A percentile compares a stretch with the other conserved stretches of the same genome.
Evolutionary conservation across 2,113 vertebrate genomes (phyloP).

Genomic region (Motacilla alba): DNA sequence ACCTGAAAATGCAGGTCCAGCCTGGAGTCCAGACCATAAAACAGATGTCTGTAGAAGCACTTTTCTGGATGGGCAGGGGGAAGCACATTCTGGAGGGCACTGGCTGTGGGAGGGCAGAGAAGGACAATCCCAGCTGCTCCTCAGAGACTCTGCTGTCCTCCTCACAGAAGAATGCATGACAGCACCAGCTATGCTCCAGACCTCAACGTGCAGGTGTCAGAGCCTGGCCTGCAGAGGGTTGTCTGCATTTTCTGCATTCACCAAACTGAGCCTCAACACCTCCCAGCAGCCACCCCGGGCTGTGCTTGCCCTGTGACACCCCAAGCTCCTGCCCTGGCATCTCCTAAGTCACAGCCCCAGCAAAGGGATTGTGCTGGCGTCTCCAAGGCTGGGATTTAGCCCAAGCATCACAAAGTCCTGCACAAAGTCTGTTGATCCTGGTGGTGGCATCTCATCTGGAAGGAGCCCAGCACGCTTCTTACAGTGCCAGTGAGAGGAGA

Average conservation of each 20-base stretch:
- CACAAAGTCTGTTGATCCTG: background rate
- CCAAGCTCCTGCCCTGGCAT: background rate
- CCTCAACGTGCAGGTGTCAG: background rate
- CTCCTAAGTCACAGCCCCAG: background rate
- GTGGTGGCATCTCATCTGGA: constrained; percentile 52
- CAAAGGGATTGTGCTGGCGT: background rate
- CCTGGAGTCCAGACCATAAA: background rate
- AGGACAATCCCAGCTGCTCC: background rate
- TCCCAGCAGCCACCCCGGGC: background rate
- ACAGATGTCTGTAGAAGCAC: background rate
- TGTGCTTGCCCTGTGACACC: background rate
- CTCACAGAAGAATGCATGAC: background rate
- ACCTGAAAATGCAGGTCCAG: background rate
- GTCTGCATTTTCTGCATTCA: background rate
- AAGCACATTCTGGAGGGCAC: background rate
- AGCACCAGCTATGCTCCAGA: background rate
- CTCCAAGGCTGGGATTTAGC: constrained; percentile 37
- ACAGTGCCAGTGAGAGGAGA: background rate
- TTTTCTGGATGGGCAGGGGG: background rate
- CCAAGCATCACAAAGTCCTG: constrained; percentile 31
- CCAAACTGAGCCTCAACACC: background rate
- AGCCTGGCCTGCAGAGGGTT: background rate
- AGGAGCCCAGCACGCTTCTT: background rate
- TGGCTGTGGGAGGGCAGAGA: background rate
- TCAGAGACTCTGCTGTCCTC: background rate